Conservation (phyloP, 2,888 invertebrate species). For the Trisateles emortualis region DNA sequence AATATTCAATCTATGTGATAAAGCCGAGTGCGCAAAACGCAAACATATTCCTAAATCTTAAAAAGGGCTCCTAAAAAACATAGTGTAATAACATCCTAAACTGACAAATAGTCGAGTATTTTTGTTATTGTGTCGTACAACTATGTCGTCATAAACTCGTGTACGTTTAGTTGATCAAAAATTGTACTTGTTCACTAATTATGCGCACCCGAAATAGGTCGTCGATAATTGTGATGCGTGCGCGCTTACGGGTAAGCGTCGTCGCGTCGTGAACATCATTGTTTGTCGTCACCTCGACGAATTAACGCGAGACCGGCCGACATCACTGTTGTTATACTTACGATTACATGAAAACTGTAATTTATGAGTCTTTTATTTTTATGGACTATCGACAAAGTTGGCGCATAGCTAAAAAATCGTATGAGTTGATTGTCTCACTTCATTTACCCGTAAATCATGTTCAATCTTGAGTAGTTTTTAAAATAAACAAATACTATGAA, state of each 20-base stretch:
- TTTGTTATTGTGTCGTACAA: slow-evolving; percentile 6
- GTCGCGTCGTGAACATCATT: slow-evolving; percentile 27
- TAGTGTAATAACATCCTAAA: no score
- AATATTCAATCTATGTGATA: no score
- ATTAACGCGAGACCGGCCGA: slow-evolving; percentile 27
- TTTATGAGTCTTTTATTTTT: neutral
- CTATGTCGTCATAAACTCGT: neutral
- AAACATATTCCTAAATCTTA: no score
- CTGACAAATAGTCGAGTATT: no score
- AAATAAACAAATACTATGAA: no score
- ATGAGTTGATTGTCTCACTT: no score
- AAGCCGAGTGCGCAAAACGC: no score
- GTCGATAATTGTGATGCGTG: slow-evolving; percentile 60
- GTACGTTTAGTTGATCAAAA: slow-evolving; percentile 49
- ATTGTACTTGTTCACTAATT: slow-evolving; percentile 57
- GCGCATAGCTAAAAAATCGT: no score
- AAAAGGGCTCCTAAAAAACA: no score
- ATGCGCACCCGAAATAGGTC: slow-evolving; percentile 66
- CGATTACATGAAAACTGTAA: neutral
- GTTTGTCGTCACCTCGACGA: slow-evolving; percentile 42
- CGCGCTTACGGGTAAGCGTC: slow-evolving; percentile 19
- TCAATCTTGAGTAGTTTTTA: no score
- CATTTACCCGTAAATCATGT: no score
- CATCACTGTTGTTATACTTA: neutral
- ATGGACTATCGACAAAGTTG: no score